Conservation (phyloP, 2,113 vertebrate genomes). For the Siphamia tubifer region DNA sequence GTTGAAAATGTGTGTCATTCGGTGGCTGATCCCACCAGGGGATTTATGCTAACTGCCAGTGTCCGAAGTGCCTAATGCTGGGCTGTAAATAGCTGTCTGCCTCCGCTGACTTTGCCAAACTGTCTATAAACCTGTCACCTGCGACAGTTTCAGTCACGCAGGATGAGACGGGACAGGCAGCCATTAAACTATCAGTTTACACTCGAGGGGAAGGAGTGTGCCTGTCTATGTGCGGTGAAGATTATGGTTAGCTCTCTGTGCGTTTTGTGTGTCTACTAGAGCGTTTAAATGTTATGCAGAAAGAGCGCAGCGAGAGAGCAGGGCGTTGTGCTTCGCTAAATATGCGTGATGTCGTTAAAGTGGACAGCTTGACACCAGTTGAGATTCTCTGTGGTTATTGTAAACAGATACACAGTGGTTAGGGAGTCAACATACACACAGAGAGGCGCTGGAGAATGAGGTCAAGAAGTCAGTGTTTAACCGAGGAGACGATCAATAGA, state of each 20-base stretch:
- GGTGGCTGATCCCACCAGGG: constrained; percentile 33
- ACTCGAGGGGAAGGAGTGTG: constrained; percentile 10
- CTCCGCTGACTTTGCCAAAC: constrained; percentile 69
- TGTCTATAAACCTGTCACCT: constrained; percentile 73
- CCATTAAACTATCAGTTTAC: constrained; percentile 74
- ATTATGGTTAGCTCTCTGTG: background rate
- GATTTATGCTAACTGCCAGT: constrained; percentile 71
- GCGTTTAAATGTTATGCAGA: constrained; percentile 2
- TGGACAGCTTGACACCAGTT: constrained; percentile 57
- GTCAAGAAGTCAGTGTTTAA: constrained; percentile 66
- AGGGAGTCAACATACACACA: constrained; percentile 26
- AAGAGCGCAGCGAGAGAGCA: constrained; percentile 24
- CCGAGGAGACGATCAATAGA: constrained; percentile 69
- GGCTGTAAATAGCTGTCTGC: constrained; percentile 71
- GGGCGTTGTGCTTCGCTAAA: constrained; percentile 33
- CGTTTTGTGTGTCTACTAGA: constrained; percentile 19
- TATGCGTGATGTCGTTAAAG: constrained; percentile 64
- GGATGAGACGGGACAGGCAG: constrained; percentile 40
- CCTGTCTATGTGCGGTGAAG: background rate
- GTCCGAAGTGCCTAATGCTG: constrained; percentile 42
- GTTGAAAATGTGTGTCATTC: constrained; percentile 39
- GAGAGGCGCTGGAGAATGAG: constrained; percentile 47
- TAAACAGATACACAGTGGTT: constrained; percentile 49
- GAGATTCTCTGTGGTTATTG: constrained; percentile 41
- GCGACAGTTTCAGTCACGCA: constrained; percentile 56